Percentiles rank a stretch among this genome's conserved stretches.
Evolutionary conservation across 2,113 vertebrate species (phyloP).

Genomic region (Copsychus sechellarum): DNA sequence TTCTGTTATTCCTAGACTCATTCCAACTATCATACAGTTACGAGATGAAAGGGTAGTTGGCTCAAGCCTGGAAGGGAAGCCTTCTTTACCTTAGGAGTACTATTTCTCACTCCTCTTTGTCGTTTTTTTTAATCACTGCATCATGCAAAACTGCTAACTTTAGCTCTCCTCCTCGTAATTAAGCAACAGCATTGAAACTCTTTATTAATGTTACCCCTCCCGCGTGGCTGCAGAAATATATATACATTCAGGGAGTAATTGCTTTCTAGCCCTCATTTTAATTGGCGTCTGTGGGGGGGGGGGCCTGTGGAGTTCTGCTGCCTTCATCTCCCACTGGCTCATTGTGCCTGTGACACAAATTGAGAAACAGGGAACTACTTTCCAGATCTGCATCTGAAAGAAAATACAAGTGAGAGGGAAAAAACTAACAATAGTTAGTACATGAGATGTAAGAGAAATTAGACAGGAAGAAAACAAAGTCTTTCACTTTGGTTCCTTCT

Average conservation of each 20-base stretch:
- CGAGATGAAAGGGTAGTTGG: background rate
- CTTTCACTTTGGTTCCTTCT: background rate
- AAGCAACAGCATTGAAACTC: constrained; percentile 57
- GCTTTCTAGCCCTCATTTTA: constrained; percentile 61
- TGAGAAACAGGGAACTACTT: constrained; percentile 3
- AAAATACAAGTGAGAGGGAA: background rate
- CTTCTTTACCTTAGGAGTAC: background rate
- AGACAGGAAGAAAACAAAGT: background rate
- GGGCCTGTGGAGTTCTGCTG: background rate
- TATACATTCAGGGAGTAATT: constrained; percentile 28
- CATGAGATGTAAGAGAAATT: background rate
- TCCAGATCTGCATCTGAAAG: background rate
- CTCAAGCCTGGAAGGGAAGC: background rate
- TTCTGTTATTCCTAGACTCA: background rate
- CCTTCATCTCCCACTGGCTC: background rate
- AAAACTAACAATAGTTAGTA: background rate
- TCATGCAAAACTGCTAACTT: constrained; percentile 3
- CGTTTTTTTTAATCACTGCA: background rate
- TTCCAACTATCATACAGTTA: background rate
- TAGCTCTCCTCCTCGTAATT: constrained; percentile 63
- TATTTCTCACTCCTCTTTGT: background rate
- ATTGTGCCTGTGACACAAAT: background rate
- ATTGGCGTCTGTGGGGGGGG: constrained; percentile 51
- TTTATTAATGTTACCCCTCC: constrained; percentile 43
- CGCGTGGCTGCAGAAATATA: constrained; percentile 25